These are phyloP conservation scores for Anastrepha ludens DNA, from an alignment of 1,140 invertebrate genomes.

Conservation along the genomic window DNA sequence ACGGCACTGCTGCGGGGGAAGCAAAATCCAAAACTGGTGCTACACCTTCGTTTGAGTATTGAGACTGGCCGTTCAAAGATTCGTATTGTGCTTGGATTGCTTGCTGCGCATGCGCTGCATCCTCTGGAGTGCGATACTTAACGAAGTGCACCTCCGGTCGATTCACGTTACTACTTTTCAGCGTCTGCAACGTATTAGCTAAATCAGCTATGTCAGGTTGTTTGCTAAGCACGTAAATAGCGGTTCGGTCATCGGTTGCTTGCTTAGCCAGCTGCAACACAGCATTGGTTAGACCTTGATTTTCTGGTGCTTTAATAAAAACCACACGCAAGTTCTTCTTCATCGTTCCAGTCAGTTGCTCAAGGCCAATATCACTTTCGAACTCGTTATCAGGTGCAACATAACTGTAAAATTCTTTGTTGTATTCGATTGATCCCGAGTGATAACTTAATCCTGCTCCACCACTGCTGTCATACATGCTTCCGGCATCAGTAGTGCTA, in stretches of 20 bases:
- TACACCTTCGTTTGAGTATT: conserved; percentile 5
- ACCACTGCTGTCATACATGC: background rate
- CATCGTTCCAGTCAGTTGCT: background rate
- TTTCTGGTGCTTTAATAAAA: conserved; percentile 1
- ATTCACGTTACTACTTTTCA: background rate
- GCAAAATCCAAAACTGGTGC: background rate
- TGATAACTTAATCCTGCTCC: background rate
- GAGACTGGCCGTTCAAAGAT: background rate
- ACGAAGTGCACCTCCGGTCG: background rate
- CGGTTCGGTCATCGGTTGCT: background rate
- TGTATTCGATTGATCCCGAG: background rate
- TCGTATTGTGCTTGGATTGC: conserved; percentile 1
- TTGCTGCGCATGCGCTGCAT: background rate
- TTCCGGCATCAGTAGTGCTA: conserved; percentile 21
- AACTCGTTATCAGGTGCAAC: background rate
- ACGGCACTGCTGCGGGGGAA: background rate
- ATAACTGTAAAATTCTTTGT: background rate
- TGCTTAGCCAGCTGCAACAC: background rate
- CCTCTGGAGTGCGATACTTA: conserved; percentile 1
- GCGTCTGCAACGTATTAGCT: background rate
- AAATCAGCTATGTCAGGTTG: background rate
- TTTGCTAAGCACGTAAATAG: background rate
- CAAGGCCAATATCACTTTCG: background rate
- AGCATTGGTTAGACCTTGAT: background rate
- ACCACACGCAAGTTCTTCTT: background rate